These are phyloP conservation scores for Halichoerus grypus DNA, from an alignment of 2,113 vertebrate species.

Conservation along the genomic window DNA sequence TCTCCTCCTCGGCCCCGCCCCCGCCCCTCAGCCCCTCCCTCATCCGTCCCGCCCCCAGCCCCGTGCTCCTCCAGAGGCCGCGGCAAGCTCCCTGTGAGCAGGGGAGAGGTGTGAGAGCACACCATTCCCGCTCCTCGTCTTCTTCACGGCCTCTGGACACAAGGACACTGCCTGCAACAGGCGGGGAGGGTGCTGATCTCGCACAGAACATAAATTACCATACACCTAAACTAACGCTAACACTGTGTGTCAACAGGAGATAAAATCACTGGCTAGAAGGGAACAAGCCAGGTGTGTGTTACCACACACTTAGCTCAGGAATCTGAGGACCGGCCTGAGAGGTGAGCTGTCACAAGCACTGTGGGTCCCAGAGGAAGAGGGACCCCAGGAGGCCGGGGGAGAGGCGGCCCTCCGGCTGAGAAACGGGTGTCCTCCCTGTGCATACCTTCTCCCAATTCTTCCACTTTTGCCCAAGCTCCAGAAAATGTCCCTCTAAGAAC, in stretches of 20 bases:
- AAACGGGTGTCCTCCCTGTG: background rate
- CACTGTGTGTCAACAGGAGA: background rate
- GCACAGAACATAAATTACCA: background rate
- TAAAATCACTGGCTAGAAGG: background rate
- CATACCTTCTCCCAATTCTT: background rate
- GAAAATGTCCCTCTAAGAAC: background rate
- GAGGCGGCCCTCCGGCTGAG: background rate
- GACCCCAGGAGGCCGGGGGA: background rate
- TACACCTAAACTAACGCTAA: background rate
- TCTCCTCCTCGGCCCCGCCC: too few species aligned
- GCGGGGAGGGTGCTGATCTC: fast-evolving
- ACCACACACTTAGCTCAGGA: background rate
- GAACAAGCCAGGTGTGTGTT: background rate
- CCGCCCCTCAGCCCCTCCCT: too few species aligned
- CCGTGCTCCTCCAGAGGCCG: background rate
- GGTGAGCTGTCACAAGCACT: background rate
- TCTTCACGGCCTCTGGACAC: background rate
- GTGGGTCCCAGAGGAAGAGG: background rate
- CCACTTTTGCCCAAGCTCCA: background rate
- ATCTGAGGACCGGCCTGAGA: background rate
- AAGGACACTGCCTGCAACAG: background rate
- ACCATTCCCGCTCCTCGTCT: background rate
- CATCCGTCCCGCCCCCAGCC: too few species aligned
- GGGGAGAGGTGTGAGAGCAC: background rate
- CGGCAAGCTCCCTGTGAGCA: background rate